A percentile compares a stretch with the other conserved stretches of the same genome.
Conservation (phyloP, 1,140 invertebrate genomes). For the Colletes latitarsis region DNA sequence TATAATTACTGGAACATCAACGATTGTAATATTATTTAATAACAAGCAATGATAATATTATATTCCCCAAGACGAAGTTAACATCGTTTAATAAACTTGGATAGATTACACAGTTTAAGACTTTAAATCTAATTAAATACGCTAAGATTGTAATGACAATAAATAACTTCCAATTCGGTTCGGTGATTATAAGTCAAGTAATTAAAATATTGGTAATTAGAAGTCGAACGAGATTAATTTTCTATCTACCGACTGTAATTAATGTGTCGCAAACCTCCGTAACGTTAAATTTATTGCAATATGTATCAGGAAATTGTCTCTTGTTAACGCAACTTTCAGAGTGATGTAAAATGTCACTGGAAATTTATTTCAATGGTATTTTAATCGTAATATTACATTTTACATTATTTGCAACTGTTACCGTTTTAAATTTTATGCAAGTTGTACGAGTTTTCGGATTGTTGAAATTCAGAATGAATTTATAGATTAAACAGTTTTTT, state of each 20-base stretch:
- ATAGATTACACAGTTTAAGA: not conserved
- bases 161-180: not conserved
- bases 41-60: not conserved
- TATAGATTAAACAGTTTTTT: no score
- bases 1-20: no score
- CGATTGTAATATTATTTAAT: no score
- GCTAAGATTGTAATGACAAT: not conserved
- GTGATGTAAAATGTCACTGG: not conserved
- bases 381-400: not conserved
- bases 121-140: not conserved
- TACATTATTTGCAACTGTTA: no score
- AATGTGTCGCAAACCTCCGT: not conserved
- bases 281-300: not conserved
- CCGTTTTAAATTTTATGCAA: no score
- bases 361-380: no score
- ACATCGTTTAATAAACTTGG: not conserved
- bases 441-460: no score
- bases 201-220: slow-evolving; percentile 1
- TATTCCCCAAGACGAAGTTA: not conserved
- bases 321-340: not conserved
- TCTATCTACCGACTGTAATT: not conserved
- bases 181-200: slow-evolving; percentile 5
- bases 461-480: no score
- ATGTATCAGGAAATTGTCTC: no score
- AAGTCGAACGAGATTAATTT: slow-evolving; percentile 12